These are phyloP conservation scores for Microcebus lehilahytsara DNA, from an alignment of 2,113 vertebrate species.

Conservation along the genomic window DNA sequence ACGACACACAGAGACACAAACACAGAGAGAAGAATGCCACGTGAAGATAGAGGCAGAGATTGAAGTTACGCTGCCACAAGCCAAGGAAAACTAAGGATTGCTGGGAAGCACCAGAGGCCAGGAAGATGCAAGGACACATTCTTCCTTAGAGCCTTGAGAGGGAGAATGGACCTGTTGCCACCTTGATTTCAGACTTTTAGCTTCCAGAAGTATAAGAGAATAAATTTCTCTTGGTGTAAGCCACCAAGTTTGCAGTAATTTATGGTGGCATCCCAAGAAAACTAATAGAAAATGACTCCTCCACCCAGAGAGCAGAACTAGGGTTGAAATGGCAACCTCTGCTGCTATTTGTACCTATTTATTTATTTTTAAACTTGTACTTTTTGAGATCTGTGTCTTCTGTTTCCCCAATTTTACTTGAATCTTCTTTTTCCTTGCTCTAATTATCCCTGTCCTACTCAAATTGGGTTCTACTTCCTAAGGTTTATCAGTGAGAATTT, in stretches of 20 bases:
- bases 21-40: not conserved
- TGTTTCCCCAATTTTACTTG: not conserved
- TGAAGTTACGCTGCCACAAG: not conserved
- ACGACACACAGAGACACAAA: not conserved
- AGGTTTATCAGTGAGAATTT: not conserved
- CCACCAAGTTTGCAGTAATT: not conserved
- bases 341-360: not conserved
- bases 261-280: not conserved
- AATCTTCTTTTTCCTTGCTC: not conserved
- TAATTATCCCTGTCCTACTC: not conserved
- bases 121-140: not conserved
- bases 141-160: not conserved
- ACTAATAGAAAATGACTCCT: not conserved
- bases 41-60: not conserved
- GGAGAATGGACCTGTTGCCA: not conserved
- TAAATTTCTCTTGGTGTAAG: not conserved
- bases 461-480: not conserved
- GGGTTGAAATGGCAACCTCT: not conserved
- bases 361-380: not conserved
- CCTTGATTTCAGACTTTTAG: not conserved
- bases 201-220: not conserved
- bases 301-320: not conserved
- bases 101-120: not conserved
- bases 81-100: not conserved
- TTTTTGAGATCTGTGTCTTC: not conserved